phyloP scores from a whole-genome alignment of 37 sponge, comb jelly and placozoan genomes.

The Halisarca cf. caerulea region DNA sequence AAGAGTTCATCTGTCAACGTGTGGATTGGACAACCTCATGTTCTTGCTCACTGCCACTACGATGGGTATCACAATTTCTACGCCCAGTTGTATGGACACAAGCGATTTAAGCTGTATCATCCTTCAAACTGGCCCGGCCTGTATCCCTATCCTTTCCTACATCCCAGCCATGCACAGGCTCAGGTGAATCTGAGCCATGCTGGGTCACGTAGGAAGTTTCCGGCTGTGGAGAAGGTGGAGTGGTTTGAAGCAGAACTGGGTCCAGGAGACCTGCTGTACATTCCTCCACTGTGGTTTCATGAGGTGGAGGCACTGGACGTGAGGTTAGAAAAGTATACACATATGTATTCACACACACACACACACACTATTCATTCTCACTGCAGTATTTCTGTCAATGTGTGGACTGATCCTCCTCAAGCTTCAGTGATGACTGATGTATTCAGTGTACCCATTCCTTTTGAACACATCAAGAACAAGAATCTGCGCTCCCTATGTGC shows the following conservation, averaged over 20 bases:
- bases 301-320: slow-evolving; percentile 72
- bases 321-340: slow-evolving; percentile 9
- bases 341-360: too few species aligned
- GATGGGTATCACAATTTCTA: slow-evolving; percentile 97
- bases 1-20: slow-evolving; percentile 72
- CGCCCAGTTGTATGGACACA: slow-evolving; percentile 83
- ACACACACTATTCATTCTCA: too few species aligned
- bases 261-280: slow-evolving; percentile 87
- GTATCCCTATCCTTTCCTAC: slow-evolving; percentile 89
- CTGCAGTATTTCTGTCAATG: slow-evolving; percentile 84
- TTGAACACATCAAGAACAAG: slow-evolving; percentile 1
- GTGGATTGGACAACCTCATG: slow-evolving; percentile 90
- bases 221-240: slow-evolving; percentile 30
- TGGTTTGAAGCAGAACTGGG: slow-evolving; percentile 57
- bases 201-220: slow-evolving; percentile 31
- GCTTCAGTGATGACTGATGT: slow-evolving; percentile 38
- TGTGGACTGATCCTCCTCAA: slow-evolving; percentile 84
- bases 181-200: slow-evolving; percentile 80
- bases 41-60: slow-evolving; percentile 92
- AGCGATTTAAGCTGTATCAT: slow-evolving; percentile 68
- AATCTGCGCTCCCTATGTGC: slow-evolving; percentile 22
- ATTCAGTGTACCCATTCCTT: slow-evolving; percentile 50
- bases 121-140: slow-evolving; percentile 78
- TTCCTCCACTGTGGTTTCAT: slow-evolving; percentile 93
- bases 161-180: slow-evolving; percentile 89